These are phyloP conservation scores for Lynx canadensis DNA, from an alignment of 2,113 vertebrate species.

Conservation along the genomic window DNA sequence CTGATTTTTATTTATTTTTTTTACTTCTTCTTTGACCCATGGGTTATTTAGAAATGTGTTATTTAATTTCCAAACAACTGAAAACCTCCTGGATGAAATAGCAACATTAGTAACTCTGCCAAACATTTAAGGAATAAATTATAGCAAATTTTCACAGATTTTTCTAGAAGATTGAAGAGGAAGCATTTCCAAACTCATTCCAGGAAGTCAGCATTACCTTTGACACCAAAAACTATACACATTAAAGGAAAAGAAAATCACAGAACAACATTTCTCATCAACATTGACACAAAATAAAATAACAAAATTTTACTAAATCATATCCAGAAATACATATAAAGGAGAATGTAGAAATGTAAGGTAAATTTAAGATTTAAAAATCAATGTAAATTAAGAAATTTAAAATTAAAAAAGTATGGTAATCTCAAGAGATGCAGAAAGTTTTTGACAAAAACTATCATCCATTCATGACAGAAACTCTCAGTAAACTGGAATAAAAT, in stretches of 20 bases:
- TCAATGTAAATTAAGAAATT: neutral
- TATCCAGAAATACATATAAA: neutral
- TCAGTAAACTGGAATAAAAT: neutral
- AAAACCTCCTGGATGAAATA: neutral
- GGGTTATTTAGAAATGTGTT: neutral
- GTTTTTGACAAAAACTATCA: neutral
- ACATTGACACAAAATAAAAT: neutral
- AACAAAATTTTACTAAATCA: neutral
- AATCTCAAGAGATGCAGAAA: neutral
- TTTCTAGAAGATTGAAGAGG: neutral
- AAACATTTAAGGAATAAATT: neutral
- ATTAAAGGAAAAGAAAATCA: neutral
- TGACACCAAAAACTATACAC: neutral
- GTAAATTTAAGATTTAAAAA: neutral
- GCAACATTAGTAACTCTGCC: neutral
- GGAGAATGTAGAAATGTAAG: neutral
- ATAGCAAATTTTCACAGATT: neutral
- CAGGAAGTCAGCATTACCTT: neutral
- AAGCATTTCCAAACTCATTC: neutral
- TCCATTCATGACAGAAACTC: neutral
- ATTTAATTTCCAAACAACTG: neutral
- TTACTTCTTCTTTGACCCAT: neutral
- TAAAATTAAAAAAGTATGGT: neutral
- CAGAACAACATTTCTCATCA: neutral
- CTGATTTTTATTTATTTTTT: neutral